phyloP scores from a whole-genome alignment of 2,797 vertebrate species.

The Buphagus erythrorhynchus region DNA sequence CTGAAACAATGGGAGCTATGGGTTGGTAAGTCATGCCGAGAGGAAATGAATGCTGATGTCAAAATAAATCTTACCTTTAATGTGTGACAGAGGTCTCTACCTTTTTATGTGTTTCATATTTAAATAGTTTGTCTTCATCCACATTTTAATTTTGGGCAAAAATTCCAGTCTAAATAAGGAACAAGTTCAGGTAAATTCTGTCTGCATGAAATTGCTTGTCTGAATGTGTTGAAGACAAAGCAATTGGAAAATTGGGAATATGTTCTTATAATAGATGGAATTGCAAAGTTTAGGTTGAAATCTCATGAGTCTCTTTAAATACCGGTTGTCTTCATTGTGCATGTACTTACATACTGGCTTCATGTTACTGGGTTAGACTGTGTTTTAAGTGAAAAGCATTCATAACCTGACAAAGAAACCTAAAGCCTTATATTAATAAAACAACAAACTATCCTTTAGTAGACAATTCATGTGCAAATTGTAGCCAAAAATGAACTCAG shows the following conservation, averaged over 20 bases:
- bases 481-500: not conserved
- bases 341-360: not conserved
- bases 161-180: not conserved
- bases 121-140: not conserved
- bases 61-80: not conserved
- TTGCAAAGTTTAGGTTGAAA: not conserved
- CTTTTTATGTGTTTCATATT: not conserved
- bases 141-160: not conserved
- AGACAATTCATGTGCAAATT: not conserved
- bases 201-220: not conserved
- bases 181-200: not conserved
- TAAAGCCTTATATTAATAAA: not conserved
- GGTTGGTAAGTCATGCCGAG: conserved; percentile 87
- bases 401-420: not conserved
- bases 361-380: not conserved
- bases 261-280: not conserved
- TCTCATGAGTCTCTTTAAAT: not conserved
- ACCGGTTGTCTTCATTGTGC: not conserved
- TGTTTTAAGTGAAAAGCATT: not conserved
- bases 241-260: not conserved
- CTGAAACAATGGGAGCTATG: conserved; percentile 96
- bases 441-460: not conserved
- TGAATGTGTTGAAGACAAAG: not conserved
- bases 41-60: not conserved
- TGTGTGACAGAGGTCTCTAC: not conserved